phyloP scores from a whole-genome alignment of 2,797 vertebrate genomes.

The Brotula barbata region DNA sequence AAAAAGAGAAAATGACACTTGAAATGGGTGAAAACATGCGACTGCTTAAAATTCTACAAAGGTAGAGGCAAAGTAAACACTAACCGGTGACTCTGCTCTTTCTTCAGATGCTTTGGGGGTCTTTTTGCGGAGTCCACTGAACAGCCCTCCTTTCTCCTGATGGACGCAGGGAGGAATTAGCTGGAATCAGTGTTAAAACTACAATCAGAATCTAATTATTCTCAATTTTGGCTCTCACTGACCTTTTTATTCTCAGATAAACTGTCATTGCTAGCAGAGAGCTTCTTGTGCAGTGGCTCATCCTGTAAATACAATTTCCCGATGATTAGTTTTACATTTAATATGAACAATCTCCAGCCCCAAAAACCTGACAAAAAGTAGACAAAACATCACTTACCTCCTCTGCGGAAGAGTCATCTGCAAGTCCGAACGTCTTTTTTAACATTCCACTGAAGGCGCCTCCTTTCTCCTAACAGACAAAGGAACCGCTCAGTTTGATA shows the following conservation, averaged over 20 bases:
- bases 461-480: slow-evolving; percentile 56
- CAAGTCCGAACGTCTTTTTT: slow-evolving; percentile 37
- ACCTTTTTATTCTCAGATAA: slow-evolving; percentile 56
- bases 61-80: neutral
- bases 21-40: neutral
- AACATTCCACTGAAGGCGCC: slow-evolving; percentile 44
- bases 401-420: slow-evolving; percentile 19
- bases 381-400: slow-evolving; percentile 31
- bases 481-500: neutral
- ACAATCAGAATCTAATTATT: too few species aligned
- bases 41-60: neutral
- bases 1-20: slow-evolving; percentile 14
- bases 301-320: too few species aligned
- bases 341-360: too few species aligned
- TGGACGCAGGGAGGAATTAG: neutral
- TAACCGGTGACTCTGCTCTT: slow-evolving; percentile 34
- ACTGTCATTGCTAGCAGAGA: slow-evolving; percentile 50
- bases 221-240: slow-evolving; percentile 1
- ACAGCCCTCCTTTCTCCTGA: slow-evolving; percentile 59
- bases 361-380: neutral
- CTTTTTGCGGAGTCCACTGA: slow-evolving; percentile 57
- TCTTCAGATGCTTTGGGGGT: slow-evolving; percentile 42
- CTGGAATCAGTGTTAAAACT: too few species aligned
- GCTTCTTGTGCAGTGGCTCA: slow-evolving; percentile 24
- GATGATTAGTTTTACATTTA: too few species aligned